Conservation (phyloP, 2,113 vertebrate species). For the Tylochromis polylepis region DNA sequence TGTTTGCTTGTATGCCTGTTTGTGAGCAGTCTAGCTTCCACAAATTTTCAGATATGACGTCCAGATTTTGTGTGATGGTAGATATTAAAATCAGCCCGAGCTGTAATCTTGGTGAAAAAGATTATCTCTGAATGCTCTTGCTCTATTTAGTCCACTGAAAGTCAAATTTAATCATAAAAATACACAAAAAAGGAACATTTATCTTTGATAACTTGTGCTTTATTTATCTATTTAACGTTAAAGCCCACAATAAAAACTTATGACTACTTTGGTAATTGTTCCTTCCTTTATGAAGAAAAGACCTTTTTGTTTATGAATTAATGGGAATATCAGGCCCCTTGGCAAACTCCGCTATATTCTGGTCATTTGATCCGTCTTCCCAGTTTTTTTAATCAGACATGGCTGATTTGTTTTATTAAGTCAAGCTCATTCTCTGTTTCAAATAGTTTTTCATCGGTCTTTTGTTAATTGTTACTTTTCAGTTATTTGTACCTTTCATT, state of each 20-base stretch:
- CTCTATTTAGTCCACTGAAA: neutral
- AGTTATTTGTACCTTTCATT: neutral
- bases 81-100: neutral
- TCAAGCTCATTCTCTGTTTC: neutral
- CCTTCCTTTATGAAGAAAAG: neutral
- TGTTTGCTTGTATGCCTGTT: neutral
- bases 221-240: neutral
- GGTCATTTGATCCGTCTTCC: neutral
- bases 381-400: neutral
- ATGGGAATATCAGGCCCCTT: neutral
- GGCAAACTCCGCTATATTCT: neutral
- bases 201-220: neutral
- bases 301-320: neutral
- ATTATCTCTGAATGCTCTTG: neutral
- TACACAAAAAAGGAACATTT: neutral
- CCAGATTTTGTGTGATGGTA: neutral
- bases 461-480: neutral
- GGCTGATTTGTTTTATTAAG: neutral
- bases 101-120: neutral
- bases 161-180: too few species aligned
- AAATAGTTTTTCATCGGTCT: neutral
- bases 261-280: neutral
- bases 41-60: neutral
- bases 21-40: neutral
- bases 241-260: neutral